Evolutionary conservation across 2,888 invertebrate genomes (phyloP), one percentile per base, ranked within the genome.

Genomic region (Tetragonisca angustula): DNA sequence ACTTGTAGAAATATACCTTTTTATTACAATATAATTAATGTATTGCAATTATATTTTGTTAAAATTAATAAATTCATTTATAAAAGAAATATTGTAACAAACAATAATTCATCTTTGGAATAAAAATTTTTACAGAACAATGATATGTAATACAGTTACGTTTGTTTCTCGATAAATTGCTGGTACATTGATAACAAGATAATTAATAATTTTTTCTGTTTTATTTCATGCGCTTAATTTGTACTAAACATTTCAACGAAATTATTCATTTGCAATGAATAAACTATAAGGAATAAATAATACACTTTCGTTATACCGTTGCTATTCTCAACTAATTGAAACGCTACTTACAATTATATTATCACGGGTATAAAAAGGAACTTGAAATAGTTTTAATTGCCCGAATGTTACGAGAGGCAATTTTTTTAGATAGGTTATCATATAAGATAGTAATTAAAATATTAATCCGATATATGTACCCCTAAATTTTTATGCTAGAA

Each of bases 1-100:
- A 73, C 67, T 87, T 85, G 77, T 86, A 87, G 78, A 87, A 87
- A 87, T 87, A 87, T 87, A 87, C 70, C 67, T 67, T 86, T 84
- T 82, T 85, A 75, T 82, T 83, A 82, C 80, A 75, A 74, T 79
- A 50, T 68, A 71, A 83, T 64, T 76, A 72, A 73, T 81, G n/a
- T 54, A 78, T 27, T 74, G 77, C 54, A 62, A 74, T 74, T 74
- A 70, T 43, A 70, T 74, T 77, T 74, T 52, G 24, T 70, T 73
- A 15, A 21, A 27, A 62, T 6, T 24, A 50, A 74, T 59, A n/a
- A 56, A n/a, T 72, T 71, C 5, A 27, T 50, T 4, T 72, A 56
- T 54, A n/a, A 83, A 75, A 72, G 56, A 68, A 81, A 64, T 70
- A 49, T 15, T 75, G 21, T 50, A 56, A 67, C 50, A 75, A 76